phyloP scores from a whole-genome alignment of 1,140 invertebrate species.

The Scaptomyza pallida region DNA sequence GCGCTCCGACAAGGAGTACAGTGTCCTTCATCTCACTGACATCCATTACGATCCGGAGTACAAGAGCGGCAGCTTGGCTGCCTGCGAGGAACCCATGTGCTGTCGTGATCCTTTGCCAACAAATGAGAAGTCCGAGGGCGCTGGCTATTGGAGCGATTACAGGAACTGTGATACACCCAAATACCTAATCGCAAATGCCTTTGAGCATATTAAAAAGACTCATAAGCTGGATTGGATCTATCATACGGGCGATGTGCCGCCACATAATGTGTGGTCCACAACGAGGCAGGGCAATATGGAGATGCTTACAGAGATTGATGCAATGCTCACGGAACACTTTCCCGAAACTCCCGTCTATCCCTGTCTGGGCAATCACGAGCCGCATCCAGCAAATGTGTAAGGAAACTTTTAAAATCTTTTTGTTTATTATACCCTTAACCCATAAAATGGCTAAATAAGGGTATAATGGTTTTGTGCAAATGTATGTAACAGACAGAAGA shows the following conservation, averaged over 20 bases:
- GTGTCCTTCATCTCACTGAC: constrained; percentile 91
- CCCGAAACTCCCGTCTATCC: constrained; percentile 88
- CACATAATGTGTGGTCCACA: constrained; percentile 93
- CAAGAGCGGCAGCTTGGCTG: constrained; percentile 85
- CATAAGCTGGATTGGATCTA: constrained; percentile 90
- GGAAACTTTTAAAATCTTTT: constrained; percentile 85
- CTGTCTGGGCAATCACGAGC: constrained; percentile 94
- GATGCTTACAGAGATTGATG: constrained; percentile 86
- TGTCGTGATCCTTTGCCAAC: constrained; percentile 85
- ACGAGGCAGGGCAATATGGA: constrained; percentile 87
- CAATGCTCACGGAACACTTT: constrained; percentile 87
- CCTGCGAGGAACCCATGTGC: constrained; percentile 90
- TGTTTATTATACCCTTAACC: too few species aligned
- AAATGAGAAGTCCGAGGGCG: constrained; percentile 18
- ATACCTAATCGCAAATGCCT: constrained; percentile 86
- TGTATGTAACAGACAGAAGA: too few species aligned
- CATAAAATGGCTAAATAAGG: too few species aligned
- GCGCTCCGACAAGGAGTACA: constrained; percentile 71
- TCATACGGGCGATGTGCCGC: constrained; percentile 93
- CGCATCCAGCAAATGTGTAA: constrained; percentile 91
- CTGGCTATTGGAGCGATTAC: constrained; percentile 92
- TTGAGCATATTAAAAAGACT: constrained; percentile 85
- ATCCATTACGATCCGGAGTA: constrained; percentile 92
- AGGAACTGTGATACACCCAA: constrained; percentile 89
- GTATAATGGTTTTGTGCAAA: too few species aligned